Evolutionary conservation across 2,113 vertebrate genomes (phyloP), one percentile per base, ranked within the genome.

Genomic region (Boleophthalmus pectinirostris): DNA sequence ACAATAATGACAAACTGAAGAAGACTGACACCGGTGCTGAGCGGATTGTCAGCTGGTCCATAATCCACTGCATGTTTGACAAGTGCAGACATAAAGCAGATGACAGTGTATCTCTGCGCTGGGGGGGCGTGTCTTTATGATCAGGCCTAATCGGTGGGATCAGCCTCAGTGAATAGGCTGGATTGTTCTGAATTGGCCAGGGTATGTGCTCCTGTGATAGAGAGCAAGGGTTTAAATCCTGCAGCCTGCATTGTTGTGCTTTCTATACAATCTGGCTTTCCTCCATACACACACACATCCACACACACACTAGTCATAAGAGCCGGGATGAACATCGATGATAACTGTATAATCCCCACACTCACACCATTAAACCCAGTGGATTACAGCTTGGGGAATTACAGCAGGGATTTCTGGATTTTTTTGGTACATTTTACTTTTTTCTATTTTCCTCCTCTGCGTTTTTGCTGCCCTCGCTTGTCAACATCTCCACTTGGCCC

Each of bases 161-260:
- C 90, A 88, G 81, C 78, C 15, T 3, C 71, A 91, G 88, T 96
- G 92, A 96, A 96, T 95, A 84, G 94, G 94, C 63, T 61, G 77
- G 85, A 95, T 94, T 91, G 79, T 93, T 90, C 91, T 94, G 95
- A 96, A 96, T 96, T 95, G 95, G 95, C 93, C 93, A 83, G 89
- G 87, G 92, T 92, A 93, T 92, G 84, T 69, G 90, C 93, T 90
- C 89, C 90, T 93, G 91, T 93, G 89, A 87, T 79, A 80, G 81
- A 79, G 87, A 85, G 77, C 56, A 84, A 79, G 68, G 78, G 80
- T 86, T 89, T 90, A 86, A 91, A 90, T 92, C 84, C 89, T 82
- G 85, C 79, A 79, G 73, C 80, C 75, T 7, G 74, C 89, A 90
- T 90, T 87, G 85, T 88, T 78, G 71, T 81, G 78, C 60, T 72